These are phyloP conservation scores for Leptinotarsa texana DNA, from an alignment of 1,140 invertebrate species.

Conservation along the genomic window DNA sequence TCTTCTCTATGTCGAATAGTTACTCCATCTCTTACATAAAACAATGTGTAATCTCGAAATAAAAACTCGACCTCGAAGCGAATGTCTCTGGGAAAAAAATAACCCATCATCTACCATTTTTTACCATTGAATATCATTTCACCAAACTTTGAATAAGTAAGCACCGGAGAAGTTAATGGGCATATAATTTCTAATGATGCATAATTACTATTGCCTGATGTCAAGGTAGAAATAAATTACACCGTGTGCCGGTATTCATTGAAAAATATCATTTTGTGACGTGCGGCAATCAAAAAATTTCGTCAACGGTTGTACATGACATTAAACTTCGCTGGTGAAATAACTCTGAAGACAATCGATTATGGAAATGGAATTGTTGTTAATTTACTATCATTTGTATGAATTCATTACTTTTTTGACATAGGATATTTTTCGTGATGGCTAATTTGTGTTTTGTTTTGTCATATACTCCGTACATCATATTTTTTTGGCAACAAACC, in stretches of 20 bases:
- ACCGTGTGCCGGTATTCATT: neutral
- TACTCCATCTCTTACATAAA: no score
- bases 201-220: neutral
- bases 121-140: neutral
- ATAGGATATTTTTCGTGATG: no score
- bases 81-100: neutral
- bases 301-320: neutral
- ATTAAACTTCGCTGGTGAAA: neutral
- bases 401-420: no score
- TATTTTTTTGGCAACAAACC: no score
- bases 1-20: no score
- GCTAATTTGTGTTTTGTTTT: no score
- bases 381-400: no score
- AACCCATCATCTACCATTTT: neutral
- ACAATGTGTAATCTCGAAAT: no score
- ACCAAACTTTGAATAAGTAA: neutral
- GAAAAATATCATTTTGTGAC: neutral
- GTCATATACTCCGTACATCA: no score
- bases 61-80: neutral
- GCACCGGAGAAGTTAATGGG: neutral
- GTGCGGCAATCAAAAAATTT: neutral
- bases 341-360: neutral
- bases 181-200: slow-evolving; percentile 2
- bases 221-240: neutral
- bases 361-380: no score